These are phyloP conservation scores for Drosophila virilis DNA, from an alignment of 1,140 invertebrate genomes.

Conservation along the genomic window DNA sequence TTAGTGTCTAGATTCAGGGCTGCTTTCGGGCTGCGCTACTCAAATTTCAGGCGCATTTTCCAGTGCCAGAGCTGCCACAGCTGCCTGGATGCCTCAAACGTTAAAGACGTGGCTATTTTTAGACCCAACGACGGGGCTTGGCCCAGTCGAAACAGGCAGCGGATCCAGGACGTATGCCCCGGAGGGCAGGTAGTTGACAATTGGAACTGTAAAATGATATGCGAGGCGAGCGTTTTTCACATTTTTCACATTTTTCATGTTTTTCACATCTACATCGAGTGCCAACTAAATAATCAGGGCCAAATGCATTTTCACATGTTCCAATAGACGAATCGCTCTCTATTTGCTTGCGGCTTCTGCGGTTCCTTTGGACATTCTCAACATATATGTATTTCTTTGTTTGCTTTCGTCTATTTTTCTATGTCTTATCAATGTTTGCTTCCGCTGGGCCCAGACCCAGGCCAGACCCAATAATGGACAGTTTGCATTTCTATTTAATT, in stretches of 20 bases:
- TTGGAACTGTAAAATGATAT: constrained; percentile 64
- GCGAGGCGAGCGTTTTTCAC: constrained; percentile 19
- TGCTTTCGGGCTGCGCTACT: constrained; percentile 44
- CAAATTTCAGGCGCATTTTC: constrained; percentile 64
- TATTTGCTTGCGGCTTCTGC: constrained; percentile 30
- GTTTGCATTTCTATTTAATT: constrained; percentile 49
- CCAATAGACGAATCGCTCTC: constrained; percentile 20
- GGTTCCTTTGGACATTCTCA: constrained; percentile 28
- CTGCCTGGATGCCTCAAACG: constrained; percentile 39
- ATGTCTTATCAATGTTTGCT: constrained; percentile 70
- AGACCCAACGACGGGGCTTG: constrained; percentile 24
- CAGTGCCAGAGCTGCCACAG: constrained; percentile 36
- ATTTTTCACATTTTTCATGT: constrained; percentile 19
- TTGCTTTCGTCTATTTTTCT: constrained; percentile 19
- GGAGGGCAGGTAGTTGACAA: constrained; percentile 73
- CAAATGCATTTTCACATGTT: constrained; percentile 68
- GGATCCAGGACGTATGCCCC: background rate
- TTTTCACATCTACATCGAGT: background rate
- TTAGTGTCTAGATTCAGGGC: constrained; percentile 4
- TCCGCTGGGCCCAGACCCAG: constrained; percentile 37
- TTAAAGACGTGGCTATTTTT: constrained; percentile 52
- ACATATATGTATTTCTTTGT: constrained; percentile 1
- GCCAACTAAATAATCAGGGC: constrained; percentile 50
- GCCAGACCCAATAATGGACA: constrained; percentile 36
- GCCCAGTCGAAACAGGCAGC: constrained; percentile 15